Evolutionary conservation across 2,797 vertebrate species (phyloP), one percentile per base, ranked within the genome.

Genomic region (Syncerus caffer): DNA sequence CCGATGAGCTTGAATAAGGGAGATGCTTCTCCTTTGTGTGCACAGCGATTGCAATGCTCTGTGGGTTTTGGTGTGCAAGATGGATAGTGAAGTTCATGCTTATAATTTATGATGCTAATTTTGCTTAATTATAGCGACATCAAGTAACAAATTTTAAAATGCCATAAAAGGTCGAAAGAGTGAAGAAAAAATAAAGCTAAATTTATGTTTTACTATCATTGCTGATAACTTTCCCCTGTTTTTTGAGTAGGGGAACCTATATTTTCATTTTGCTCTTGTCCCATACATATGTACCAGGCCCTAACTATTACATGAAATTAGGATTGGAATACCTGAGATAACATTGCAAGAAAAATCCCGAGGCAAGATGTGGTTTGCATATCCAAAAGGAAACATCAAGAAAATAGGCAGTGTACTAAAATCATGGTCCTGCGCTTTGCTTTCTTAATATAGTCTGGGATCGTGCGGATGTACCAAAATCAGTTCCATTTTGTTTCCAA

Each of bases 401-500:
- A 79, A 45, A 80, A 25, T n/a, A n/a, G 57, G 27, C 9, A 13
- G 55, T 23, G n/a, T 19, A 45, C 47, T 80, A 55, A 79, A 93
- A 71, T 58, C 10, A 47, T 42, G 0, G 6, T 50, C 4, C 60
- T 50, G 31, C 2, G 25, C 31, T 82, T 88, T 83, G 38, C 19
- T 53, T 23, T 62, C 50, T 79, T 55, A 16, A 29, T 27, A 7
- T 4, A 47, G 29, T 50, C 8, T 13, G 38, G 9, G 0, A 1
- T 74, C 29, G 17, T 27, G 42, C 4, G 2, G 25, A 47, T 60
- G 4, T 31, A 86, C 25, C 58, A 42, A 83, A 55, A 31, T 53
- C 76, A 51, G 91, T 89, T 82, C 27, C n/a, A n/a, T 31, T 74
- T 74, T 58, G 51, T 74, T 89, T 71, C 31, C 51, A 82, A 94